Conservation (phyloP, 2,797 vertebrate species). For the Acomys russatus region DNA sequence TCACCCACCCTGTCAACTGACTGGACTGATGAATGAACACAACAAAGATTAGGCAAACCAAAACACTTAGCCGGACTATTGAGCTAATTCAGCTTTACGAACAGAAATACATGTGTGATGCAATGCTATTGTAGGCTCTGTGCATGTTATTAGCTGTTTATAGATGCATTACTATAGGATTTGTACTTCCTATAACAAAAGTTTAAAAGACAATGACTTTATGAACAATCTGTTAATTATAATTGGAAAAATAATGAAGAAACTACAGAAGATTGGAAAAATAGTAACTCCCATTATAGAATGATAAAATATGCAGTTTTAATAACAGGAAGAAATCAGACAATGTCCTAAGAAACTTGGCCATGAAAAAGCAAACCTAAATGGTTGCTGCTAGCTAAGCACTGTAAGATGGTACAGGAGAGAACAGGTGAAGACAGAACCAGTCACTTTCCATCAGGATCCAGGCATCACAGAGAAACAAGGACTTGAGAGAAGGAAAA, state of each 20-base stretch:
- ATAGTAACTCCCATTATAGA: neutral
- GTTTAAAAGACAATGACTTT: constrained; percentile 30
- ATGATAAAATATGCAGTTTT: neutral
- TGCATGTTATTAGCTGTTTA: neutral
- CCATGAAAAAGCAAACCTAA: constrained; percentile 11
- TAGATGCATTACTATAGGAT: neutral
- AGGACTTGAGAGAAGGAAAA: constrained; percentile 32
- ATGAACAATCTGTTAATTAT: neutral
- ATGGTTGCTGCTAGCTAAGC: neutral
- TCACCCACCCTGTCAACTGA: neutral
- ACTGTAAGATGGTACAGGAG: constrained; percentile 19
- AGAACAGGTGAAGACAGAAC: constrained; percentile 46
- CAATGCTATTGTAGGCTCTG: constrained; percentile 16
- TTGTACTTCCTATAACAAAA: neutral
- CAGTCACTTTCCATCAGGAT: neutral
- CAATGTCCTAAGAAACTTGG: constrained; percentile 42
- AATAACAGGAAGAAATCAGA: constrained; percentile 45
- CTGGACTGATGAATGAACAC: neutral
- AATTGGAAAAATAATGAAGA: constrained; percentile 56
- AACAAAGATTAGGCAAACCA: constrained; percentile 12
- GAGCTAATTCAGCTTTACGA: constrained; percentile 25
- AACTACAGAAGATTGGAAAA: constrained; percentile 43
- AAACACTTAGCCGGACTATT: constrained; percentile 14
- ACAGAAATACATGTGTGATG: constrained; percentile 41
- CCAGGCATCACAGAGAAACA: neutral